phyloP scores from a whole-genome alignment of 1,140 invertebrate genomes.

The Delia radicum region DNA sequence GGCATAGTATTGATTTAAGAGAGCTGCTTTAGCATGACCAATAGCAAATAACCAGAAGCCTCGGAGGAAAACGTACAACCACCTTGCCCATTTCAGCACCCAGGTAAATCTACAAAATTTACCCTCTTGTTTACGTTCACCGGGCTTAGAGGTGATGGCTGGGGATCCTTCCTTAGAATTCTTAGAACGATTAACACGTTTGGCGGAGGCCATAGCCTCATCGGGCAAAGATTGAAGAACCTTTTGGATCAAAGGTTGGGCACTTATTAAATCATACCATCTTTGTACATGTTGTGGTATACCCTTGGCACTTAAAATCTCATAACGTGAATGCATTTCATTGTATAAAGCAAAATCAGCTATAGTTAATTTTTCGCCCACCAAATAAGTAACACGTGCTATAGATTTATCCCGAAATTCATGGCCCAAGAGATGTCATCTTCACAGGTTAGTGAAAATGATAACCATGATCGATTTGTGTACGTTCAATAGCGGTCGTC shows the following conservation, averaged over 20 bases:
- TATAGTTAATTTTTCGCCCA: slow-evolving; percentile 76
- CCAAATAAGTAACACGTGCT: slow-evolving; percentile 75
- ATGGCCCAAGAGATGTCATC: slow-evolving; percentile 65
- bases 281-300: slow-evolving; percentile 65
- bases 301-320: slow-evolving; percentile 57
- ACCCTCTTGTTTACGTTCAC: slow-evolving; percentile 74
- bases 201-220: slow-evolving; percentile 51
- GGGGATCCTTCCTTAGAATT: slow-evolving; percentile 28
- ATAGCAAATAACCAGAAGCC: slow-evolving; percentile 96
- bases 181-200: slow-evolving; percentile 30
- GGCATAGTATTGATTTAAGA: slow-evolving; percentile 98
- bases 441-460: slow-evolving; percentile 66
- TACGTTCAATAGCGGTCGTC: slow-evolving; percentile 61
- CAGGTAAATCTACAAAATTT: slow-evolving; percentile 96
- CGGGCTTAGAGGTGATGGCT: slow-evolving; percentile 35
- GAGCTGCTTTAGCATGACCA: slow-evolving; percentile 98
- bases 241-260: slow-evolving; percentile 61
- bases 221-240: slow-evolving; percentile 62
- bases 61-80: slow-evolving; percentile 96
- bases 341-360: slow-evolving; percentile 86
- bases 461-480: slow-evolving; percentile 87
- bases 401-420: slow-evolving; percentile 72
- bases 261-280: slow-evolving; percentile 70
- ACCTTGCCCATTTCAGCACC: slow-evolving; percentile 96
- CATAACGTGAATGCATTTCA: slow-evolving; percentile 58